Conservation (phyloP, 2,113 vertebrate species). For the Hippocampus barbouri region DNA sequence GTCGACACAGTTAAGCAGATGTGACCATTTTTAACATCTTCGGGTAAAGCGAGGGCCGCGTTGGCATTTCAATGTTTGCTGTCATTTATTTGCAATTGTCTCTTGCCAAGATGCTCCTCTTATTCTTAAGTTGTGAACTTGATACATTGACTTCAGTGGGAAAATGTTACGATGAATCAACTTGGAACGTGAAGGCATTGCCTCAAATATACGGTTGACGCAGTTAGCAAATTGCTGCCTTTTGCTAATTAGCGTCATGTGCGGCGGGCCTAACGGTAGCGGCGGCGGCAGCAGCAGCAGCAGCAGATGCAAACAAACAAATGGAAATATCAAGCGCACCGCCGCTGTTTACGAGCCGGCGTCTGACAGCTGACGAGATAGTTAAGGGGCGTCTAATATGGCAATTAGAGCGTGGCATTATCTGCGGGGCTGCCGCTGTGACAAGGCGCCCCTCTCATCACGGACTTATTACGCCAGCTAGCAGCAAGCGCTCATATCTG, state of each 20-base stretch:
- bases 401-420: conserved; percentile 78
- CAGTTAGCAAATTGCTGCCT: conserved; percentile 37
- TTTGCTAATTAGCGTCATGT: conserved; percentile 46
- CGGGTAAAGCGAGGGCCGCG: conserved; percentile 33
- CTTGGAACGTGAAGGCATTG: background rate
- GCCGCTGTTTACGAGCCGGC: conserved; percentile 60
- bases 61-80: no score
- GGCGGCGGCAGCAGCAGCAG: conserved; percentile 10
- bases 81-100: no score
- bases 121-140: background rate
- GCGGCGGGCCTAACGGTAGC: conserved; percentile 27
- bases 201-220: no score
- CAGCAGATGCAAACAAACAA: conserved; percentile 57
- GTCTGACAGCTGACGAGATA: conserved; percentile 69
- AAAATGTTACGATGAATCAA: background rate
- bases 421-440: conserved; percentile 80
- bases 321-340: conserved; percentile 68
- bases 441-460: conserved; percentile 81
- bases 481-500: conserved; percentile 80
- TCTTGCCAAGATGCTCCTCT: no score
- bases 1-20: conserved; percentile 60
- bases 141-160: background rate
- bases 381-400: conserved; percentile 80
- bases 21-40: conserved; percentile 61
- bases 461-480: conserved; percentile 76